Conservation (phyloP, 2,113 vertebrate genomes). For the Epinephelus lanceolatus region DNA sequence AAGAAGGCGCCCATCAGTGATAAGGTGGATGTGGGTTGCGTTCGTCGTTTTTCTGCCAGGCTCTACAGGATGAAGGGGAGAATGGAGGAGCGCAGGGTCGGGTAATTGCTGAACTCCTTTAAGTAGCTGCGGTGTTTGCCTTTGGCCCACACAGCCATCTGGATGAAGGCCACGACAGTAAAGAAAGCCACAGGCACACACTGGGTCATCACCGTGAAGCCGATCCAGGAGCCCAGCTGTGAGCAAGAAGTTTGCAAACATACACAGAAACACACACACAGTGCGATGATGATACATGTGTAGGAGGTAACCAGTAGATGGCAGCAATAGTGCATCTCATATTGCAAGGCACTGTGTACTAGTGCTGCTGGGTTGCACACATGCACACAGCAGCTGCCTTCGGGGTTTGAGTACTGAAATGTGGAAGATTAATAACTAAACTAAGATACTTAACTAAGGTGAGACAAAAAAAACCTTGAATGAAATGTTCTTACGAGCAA, state of each 20-base stretch:
- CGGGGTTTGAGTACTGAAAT: not conserved
- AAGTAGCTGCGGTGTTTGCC: conserved; percentile 94
- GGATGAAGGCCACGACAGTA: conserved; percentile 91
- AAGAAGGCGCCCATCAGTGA: conserved; percentile 1
- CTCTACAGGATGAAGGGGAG: conserved; percentile 91
- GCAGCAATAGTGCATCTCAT: conserved; percentile 47
- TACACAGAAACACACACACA: conserved; percentile 19
- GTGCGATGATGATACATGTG: not conserved
- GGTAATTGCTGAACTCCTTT: conserved; percentile 93
- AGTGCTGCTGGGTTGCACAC: not conserved
- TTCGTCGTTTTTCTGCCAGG: conserved; percentile 3
- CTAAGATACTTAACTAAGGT: too few relatives aligned
- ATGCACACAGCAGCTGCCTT: not conserved
- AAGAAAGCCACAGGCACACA: conserved; percentile 94
- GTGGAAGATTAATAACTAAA: too few relatives aligned
- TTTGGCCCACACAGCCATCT: conserved; percentile 95
- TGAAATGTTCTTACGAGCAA: not conserved
- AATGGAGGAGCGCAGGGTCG: conserved; percentile 91
- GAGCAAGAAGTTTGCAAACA: conserved; percentile 33
- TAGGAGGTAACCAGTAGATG: conserved; percentile 64
- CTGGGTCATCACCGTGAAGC: conserved; percentile 94
- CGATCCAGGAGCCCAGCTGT: conserved; percentile 92
- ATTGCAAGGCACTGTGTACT: not conserved
- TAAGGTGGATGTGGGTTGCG: conserved; percentile 18
- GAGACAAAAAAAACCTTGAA: too few relatives aligned